These are phyloP conservation scores for Callopanchax toddi DNA, from an alignment of 2,113 vertebrate species.

Conservation along the genomic window DNA sequence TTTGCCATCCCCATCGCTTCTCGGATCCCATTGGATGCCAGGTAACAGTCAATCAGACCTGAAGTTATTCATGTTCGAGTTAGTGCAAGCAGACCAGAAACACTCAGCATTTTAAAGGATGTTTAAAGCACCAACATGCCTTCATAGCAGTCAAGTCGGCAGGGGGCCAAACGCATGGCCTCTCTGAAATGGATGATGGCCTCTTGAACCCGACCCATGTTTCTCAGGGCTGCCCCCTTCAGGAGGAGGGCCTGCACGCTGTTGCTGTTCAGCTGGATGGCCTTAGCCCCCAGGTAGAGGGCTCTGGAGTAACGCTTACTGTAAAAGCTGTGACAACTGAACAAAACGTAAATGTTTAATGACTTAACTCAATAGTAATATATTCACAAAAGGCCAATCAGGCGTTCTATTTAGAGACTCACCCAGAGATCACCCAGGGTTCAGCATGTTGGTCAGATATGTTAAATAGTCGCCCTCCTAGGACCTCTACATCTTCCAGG, in stretches of 20 bases:
- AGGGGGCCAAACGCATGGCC: slow-evolving; percentile 93
- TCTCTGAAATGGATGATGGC: slow-evolving; percentile 98
- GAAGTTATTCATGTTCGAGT: neutral
- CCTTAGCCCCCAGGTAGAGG: slow-evolving; percentile 95
- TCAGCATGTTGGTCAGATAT: slow-evolving; percentile 98
- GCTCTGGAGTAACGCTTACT: slow-evolving; percentile 97
- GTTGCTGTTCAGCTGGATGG: slow-evolving; percentile 97
- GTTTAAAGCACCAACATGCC: slow-evolving; percentile 66
- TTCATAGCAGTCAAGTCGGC: slow-evolving; percentile 96
- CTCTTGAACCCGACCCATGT: slow-evolving; percentile 97
- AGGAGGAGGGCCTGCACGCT: slow-evolving; percentile 95
- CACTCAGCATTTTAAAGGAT: neutral
- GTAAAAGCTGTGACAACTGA: slow-evolving; percentile 97
- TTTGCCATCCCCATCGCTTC: slow-evolving; percentile 99
- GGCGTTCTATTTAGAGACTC: slow-evolving; percentile 28
- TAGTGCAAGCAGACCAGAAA: neutral
- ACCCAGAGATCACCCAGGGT: slow-evolving; percentile 99
- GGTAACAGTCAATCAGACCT: slow-evolving; percentile 98
- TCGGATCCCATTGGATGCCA: slow-evolving; percentile 94
- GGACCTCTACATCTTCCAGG: slow-evolving; percentile 96
- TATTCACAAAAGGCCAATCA: too few species aligned
- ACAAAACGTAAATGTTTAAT: slow-evolving; percentile 13
- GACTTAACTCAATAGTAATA: neutral
- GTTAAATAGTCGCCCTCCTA: slow-evolving; percentile 96
- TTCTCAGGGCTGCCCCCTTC: slow-evolving; percentile 93